Evolutionary conservation across 2,797 vertebrate species (phyloP).

Genomic region (Rhinoraja longicauda): DNA sequence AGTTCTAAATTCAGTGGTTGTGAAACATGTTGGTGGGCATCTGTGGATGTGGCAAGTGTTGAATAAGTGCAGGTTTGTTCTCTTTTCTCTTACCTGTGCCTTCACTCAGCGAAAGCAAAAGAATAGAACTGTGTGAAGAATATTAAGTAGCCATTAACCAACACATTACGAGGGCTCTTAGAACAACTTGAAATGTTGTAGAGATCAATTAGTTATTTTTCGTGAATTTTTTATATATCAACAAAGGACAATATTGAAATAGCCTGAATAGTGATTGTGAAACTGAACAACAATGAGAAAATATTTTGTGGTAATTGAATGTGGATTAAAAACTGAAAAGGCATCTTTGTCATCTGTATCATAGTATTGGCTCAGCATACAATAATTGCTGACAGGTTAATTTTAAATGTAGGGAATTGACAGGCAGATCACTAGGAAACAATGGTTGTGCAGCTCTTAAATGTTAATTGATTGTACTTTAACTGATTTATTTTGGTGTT

Average conservation of each 20-base stretch:
- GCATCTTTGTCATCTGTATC: background rate
- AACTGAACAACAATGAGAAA: background rate
- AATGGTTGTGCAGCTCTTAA: background rate
- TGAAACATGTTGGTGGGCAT: background rate
- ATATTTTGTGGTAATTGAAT: conserved; percentile 7
- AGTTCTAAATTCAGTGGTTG: background rate
- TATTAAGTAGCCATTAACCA: background rate
- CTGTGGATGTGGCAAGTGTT: background rate
- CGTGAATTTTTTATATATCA: background rate
- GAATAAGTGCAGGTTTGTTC: background rate
- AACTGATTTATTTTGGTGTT: background rate
- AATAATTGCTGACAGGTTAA: background rate
- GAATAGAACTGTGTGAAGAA: background rate
- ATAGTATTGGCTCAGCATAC: background rate
- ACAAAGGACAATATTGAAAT: conserved; percentile 3
- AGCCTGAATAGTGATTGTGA: background rate
- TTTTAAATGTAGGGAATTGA: conserved; percentile 18
- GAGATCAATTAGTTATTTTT: background rate
- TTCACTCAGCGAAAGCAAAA: background rate
- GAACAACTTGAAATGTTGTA: background rate
- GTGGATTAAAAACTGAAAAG: background rate
- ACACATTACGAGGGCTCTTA: background rate
- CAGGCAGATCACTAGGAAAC: background rate
- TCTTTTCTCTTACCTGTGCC: background rate
- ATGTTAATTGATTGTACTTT: conserved; percentile 13